Evolutionary conservation across 2,888 invertebrate species (phyloP), one percentile per base, ranked within the genome.

Genomic region (Melinopterus prodromus): DNA sequence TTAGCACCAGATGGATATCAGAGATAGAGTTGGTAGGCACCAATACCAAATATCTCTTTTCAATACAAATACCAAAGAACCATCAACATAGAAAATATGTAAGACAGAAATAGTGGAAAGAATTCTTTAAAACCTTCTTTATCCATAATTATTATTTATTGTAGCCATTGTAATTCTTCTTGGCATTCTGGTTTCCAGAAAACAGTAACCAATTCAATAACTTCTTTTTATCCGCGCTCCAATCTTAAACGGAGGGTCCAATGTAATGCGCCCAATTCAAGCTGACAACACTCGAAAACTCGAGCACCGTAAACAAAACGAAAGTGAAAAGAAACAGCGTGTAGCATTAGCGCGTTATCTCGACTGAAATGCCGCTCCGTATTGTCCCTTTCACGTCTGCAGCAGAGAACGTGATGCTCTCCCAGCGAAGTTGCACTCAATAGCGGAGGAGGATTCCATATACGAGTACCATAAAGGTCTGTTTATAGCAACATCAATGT

Each of bases 311-410:
- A 26, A 26, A 35, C 74, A 74, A 74, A 74, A 74, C 74, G 74
- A 74, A 74, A 74, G 26, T 74, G 74, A 74, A 74, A 74, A 35
- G 37, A 74, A 74, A 74, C 74, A 74, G 74, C 16, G 36, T 37
- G 16, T 16, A n/a, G 36, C 74, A 74, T 74, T 74, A 74, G 37
- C 36, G 5, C 53, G 53, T 53, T 53, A 53, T 53, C 53, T 53
- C 53, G 9, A 53, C 53, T 53, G 53, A 9, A 53, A 53, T 53
- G 12, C 53, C 53, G 53, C 12, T 53, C 53, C 7, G 53, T 53
- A 53, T 53, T 53, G 53, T 53, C 53, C 53, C 53, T 53, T 53
- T 53, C 53, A 53, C 53, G 53, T 53, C 53, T 53, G 53, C 53
- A 53, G 53, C 9, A 53, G 53, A 9, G 53, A 53, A 53, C 53